Percentiles rank a stretch among this genome's conserved stretches.
These are phyloP conservation scores for Apeira syringaria DNA, from an alignment of 2,888 invertebrate species.

Conservation along the genomic window DNA sequence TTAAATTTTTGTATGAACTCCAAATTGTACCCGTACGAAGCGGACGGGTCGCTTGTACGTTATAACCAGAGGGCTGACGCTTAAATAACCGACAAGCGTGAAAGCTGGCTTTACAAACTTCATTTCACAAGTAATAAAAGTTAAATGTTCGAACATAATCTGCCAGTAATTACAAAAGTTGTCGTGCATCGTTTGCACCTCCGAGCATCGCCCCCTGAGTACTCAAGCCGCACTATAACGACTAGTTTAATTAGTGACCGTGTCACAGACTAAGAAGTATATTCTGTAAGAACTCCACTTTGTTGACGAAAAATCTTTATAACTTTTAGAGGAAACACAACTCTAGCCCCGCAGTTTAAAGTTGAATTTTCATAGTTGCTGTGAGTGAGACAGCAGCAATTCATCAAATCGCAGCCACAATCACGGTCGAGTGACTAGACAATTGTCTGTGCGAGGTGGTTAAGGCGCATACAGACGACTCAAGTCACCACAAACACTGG, in stretches of 20 bases:
- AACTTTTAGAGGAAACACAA: slow-evolving; percentile 7
- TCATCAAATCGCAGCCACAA: slow-evolving; percentile 71
- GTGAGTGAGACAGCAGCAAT: slow-evolving; percentile 56
- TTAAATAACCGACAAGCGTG: too few relatives aligned
- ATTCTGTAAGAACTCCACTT: slow-evolving; percentile 9
- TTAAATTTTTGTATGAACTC: too few relatives aligned
- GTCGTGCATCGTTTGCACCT: slow-evolving; percentile 38
- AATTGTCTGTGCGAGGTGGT: slow-evolving; percentile 46
- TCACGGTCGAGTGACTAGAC: slow-evolving; percentile 50
- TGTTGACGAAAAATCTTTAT: slow-evolving; percentile 17
- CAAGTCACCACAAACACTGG: slow-evolving; percentile 3
- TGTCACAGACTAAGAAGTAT: slow-evolving; percentile 10
- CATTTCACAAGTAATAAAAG: slow-evolving; percentile 7
- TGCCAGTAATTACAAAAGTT: slow-evolving; percentile 51
- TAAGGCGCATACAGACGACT: slow-evolving; percentile 39
- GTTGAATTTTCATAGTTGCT: slow-evolving; percentile 13
- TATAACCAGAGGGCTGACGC: too few relatives aligned
- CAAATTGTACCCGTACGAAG: too few relatives aligned
- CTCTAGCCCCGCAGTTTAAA: slow-evolving; percentile 6
- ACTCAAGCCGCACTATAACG: not conserved
- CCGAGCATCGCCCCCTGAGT: slow-evolving; percentile 22
- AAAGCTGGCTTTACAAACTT: not conserved
- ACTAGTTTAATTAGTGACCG: slow-evolving; percentile 17
- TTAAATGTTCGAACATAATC: slow-evolving; percentile 25
- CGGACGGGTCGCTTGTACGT: too few relatives aligned